Conservation (phyloP, 2,797 vertebrate species). For the Acrossocheilus fasciatus region DNA sequence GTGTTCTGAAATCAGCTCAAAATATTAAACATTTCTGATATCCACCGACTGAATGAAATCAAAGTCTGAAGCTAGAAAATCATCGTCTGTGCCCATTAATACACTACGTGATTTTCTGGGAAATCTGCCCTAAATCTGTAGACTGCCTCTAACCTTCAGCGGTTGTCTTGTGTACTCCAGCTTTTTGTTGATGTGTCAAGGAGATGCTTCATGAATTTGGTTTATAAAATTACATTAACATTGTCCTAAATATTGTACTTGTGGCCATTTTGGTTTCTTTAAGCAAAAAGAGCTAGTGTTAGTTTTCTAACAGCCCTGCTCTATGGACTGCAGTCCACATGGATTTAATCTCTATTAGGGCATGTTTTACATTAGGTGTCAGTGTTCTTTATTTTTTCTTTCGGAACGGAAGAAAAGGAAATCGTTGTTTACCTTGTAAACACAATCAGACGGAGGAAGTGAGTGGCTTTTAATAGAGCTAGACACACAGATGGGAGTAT, state of each 20-base stretch:
- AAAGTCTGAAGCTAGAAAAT: neutral
- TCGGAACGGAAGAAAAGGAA: constrained; percentile 43
- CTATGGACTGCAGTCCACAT: neutral
- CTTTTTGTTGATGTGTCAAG: neutral
- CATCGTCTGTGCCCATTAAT: neutral
- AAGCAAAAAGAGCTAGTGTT: neutral
- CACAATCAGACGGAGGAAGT: constrained; percentile 46
- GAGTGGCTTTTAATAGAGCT: constrained; percentile 48
- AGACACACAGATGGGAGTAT: constrained; percentile 23
- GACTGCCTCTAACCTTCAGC: neutral
- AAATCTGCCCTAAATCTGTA: neutral
- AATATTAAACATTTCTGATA: neutral
- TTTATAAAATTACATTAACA: neutral
- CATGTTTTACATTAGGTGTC: constrained; percentile 15
- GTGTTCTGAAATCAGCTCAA: neutral
- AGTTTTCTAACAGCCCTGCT: neutral
- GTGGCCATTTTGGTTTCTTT: neutral
- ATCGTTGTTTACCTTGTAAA: constrained; percentile 57
- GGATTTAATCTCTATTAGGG: constrained; percentile 8
- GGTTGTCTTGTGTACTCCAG: neutral
- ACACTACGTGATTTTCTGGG: neutral
- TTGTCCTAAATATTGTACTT: neutral
- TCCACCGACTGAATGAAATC: neutral
- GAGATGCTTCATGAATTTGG: neutral
- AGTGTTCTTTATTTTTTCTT: constrained; percentile 5